phyloP scores from a whole-genome alignment of 2,797 vertebrate species.

The Myoxocephalus aenaeus region DNA sequence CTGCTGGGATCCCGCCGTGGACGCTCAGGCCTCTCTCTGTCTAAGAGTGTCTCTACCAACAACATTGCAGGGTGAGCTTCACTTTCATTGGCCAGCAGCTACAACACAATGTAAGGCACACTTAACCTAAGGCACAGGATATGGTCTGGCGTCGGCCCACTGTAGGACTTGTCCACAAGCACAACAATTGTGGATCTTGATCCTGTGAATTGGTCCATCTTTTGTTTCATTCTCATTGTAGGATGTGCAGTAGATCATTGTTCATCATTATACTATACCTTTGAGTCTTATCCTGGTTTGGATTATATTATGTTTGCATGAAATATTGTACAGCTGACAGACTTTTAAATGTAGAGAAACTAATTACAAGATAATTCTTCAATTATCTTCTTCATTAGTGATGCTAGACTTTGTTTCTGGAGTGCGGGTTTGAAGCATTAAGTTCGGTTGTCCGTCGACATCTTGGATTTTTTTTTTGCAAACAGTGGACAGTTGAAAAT shows the following conservation, averaged over 20 bases:
- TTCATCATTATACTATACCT: background rate
- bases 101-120: background rate
- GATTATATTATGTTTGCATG: background rate
- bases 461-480: background rate
- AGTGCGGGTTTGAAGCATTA: background rate
- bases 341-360: background rate
- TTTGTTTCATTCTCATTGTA: background rate
- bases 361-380: background rate
- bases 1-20: slow-evolving; percentile 89
- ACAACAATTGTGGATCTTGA: background rate
- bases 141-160: background rate
- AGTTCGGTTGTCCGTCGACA: background rate
- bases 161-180: background rate
- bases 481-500: no score
- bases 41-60: slow-evolving; percentile 95
- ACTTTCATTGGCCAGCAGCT: background rate
- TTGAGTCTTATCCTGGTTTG: background rate
- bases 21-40: slow-evolving; percentile 88
- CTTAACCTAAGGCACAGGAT: background rate
- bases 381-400: no score
- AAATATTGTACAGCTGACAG: background rate
- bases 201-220: background rate
- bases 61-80: slow-evolving; percentile 91
- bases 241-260: background rate
- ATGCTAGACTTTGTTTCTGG: background rate